Evolutionary conservation across 2,797 vertebrate species (phyloP), one percentile per base, ranked within the genome.

Genomic region (Sebastes jordani): DNA sequence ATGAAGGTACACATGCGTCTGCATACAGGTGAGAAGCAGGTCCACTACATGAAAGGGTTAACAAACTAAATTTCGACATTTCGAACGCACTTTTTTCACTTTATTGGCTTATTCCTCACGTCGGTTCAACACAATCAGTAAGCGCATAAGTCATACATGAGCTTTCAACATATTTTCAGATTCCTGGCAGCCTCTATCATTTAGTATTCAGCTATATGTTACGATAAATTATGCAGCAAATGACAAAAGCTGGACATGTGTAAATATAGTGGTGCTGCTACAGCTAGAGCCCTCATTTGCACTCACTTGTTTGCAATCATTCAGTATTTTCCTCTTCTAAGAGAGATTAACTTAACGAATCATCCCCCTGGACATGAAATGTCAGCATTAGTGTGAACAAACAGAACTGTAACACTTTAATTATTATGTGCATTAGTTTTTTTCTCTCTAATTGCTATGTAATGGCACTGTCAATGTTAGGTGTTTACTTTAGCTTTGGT

Each of bases 1-100:
- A 97, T 99, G 96, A 99, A 99, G 94, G 99, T 99, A 83, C 99
- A 99, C 91, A 97, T 98, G 94, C 97, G 99, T 63, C 96, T 99
- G 61, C 99, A 99, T 90, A 99, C 99, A 93, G 99, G 99, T 99
- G 93, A 95, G 92, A 68, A 59, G 38, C 23, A 58, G 25, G 10
- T 25, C 23, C 42, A 9, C 62, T 38, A 73, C 22, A 60, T 74
- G 56, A 58, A 72, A 58, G 9, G 64, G 29, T 83, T 68, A 32
- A 38, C 42, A 61, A 42, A 78, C 63, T 56, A 22, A 78, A 63
- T 42, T 30, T 30, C 7, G 49, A 20, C 11, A 56, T 62, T 71
- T 42, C 66, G 5, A 71, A n/a, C 2, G 2, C 62, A 36, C 46
- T 38, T 65, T 30, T 64, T 52, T 60, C 34, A 49, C 64, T 82